Conservation (phyloP, 2,113 vertebrate genomes). For the Nyctibius bracteatus region DNA sequence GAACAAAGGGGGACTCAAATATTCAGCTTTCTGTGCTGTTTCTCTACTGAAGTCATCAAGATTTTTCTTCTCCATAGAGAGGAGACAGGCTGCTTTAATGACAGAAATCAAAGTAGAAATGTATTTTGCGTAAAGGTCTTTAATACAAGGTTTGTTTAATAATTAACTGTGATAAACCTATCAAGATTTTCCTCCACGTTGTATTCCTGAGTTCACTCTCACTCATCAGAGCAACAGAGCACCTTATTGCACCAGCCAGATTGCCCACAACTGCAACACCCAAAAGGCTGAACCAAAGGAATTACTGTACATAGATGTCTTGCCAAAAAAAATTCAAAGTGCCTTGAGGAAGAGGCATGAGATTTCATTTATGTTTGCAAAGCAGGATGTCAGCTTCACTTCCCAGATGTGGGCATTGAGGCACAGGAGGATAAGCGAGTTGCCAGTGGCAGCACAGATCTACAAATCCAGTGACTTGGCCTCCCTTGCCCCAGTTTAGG, state of each 20-base stretch:
- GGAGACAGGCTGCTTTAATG: not conserved
- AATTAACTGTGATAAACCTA: not conserved
- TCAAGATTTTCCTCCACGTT: not conserved
- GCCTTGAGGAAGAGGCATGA: not conserved
- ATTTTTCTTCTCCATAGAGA: not conserved
- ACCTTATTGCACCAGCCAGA: not conserved
- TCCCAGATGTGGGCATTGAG: not conserved
- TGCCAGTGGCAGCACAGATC: not conserved
- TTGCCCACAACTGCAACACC: not conserved
- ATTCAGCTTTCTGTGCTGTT: not conserved
- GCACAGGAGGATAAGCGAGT: not conserved
- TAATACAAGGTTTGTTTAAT: not conserved
- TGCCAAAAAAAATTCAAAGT: not conserved
- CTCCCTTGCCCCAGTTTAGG: not conserved
- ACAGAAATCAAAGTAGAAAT: not conserved
- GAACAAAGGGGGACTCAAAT: not conserved
- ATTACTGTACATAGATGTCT: not conserved
- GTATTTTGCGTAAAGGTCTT: not conserved
- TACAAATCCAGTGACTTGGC: not conserved
- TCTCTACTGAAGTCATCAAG: not conserved
- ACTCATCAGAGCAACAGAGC: not conserved
- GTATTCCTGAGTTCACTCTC: not conserved
- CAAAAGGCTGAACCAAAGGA: not conserved
- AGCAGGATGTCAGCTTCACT: not conserved
- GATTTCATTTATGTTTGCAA: not conserved